Base-by-base conservation (phyloP, 2,888 invertebrate genomes). In the Aporophyla nigra region DNA sequence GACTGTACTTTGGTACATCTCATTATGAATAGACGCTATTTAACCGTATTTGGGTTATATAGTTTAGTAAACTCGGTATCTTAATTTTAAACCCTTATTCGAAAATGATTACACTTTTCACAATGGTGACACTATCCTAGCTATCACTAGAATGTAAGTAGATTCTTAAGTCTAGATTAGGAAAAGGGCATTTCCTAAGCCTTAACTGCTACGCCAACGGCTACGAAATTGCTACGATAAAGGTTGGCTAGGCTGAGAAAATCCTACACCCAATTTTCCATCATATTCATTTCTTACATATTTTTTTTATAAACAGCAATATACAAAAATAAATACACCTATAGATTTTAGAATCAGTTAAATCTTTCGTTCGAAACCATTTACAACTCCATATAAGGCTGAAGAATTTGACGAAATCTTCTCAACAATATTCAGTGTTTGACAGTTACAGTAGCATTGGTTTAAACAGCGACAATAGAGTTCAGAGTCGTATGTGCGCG, bases 1-100 rank as follows among this genome's bases (percentile, higher is more conserved):
- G 91, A 90, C 89, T 93, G 93, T 93, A 93, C 93, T 93, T 88
- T 91, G 86, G 91, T 93, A 93, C 93, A 93, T 92, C 92, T 93
- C 92, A 93, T 94, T 94, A 93, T 92, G 92, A 92, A 92, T 92
- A 91, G 87, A 90, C 87, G 90, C 91, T 90, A 91, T 93, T 92
- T 92, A 92, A 86, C 90, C 89, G 92, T 92, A 91, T 92, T 92
- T 91, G 89, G 89, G 86, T 90, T 91, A 86, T 91, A 86, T 84
- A 85, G 84, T 84, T 89, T 75, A 70, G 67, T 86, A 67, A 68
- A 80, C 77, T 83, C 65, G 71, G 84, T 86, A 71, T 79, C 82
- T 77, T 84, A 83, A 76, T 78, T 82, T 73, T 33, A 75, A 73
- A 68, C 62, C 70, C 70, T 76, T 83, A 27, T 73, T 80, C n/a